These are phyloP conservation scores for Trachelus iudaicus DNA, from an alignment of 2,888 invertebrate species.

Conservation along the genomic window DNA sequence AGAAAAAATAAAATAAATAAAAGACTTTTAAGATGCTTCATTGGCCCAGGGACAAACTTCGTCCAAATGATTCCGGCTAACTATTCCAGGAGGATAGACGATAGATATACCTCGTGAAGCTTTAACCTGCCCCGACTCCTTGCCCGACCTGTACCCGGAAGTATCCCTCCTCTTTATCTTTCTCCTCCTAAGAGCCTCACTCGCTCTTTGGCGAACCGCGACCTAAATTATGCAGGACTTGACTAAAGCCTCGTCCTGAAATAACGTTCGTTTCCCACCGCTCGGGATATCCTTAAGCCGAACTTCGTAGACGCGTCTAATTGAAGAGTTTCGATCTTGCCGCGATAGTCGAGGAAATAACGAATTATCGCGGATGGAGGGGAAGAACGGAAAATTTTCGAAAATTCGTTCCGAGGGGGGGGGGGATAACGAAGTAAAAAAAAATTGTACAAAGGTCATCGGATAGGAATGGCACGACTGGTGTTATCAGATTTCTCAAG, in stretches of 20 bases:
- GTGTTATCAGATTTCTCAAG: not conserved
- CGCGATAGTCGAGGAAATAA: not conserved
- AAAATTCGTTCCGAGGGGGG: too few relatives aligned
- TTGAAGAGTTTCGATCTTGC: conserved; percentile 6
- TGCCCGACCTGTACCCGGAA: accelerated
- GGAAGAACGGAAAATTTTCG: too few relatives aligned
- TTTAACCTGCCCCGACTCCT: not conserved
- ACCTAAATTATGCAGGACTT: not conserved
- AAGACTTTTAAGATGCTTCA: not conserved
- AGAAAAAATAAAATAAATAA: too few relatives aligned
- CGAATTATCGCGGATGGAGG: not conserved
- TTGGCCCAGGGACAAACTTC: not conserved
- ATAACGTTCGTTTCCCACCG: conserved; percentile 18
- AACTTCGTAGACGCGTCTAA: conserved; percentile 21
- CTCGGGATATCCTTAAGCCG: conserved; percentile 14
- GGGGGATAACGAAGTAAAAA: too few relatives aligned
- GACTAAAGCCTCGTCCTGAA: not conserved
- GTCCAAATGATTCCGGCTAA: not conserved
- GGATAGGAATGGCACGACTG: too few relatives aligned
- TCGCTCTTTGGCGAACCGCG: not conserved
- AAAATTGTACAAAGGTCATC: too few relatives aligned
- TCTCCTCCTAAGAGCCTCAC: not conserved
- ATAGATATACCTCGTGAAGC: not conserved
- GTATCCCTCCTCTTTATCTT: not conserved
- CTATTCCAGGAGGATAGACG: not conserved